Base-by-base conservation (phyloP, 2,113 vertebrate genomes). In the Alligator sinensis region DNA sequence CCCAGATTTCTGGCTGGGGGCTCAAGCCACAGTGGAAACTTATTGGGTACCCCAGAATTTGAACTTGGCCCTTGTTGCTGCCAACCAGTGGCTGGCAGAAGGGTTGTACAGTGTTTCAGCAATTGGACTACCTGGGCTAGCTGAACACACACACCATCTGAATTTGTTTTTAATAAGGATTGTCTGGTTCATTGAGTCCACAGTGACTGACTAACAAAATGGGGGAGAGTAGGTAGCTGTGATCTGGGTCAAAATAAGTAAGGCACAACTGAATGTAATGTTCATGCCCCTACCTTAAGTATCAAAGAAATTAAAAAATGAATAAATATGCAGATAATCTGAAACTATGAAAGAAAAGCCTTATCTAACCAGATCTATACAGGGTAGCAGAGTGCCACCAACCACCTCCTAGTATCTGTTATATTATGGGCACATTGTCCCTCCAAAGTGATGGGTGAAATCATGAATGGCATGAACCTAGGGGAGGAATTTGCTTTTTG, bases 141-240 rank as follows among this genome's bases (percentile, higher is more conserved):
- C 1, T 47, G 0, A 30, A 77, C 86, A 87, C 82, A 11, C 90
- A 25, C 68, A 72, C 60, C 18, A 74, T 63, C 84, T 83, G 94
- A 88, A 92, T 94, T 95, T 91, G 77, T 47, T 96, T 81, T 82
- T 86, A 82, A 88, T 3, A 34, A 89, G 82, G 88, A 91, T 94
- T 47, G 47, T 47, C 47, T 47, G 47, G 47, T 7, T 47, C 47
- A 9, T 47, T 92, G 88, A 0, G 4, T 92, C 86, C 5, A 25
- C 2, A 3, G 70, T 77, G 91, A 91, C 72, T 82, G 66, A 17
- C 27, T 82, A 91, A 47, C 86, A 91, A 76, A 77, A 92, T 79
- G 84, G 85, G 82, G 80, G 22, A 77, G 47, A 3, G 55, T 85
- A 89, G 85, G 82, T 4, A 66, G 21, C 90, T 88, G 62, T 91